Conservation (phyloP, 2,113 vertebrate species). For the Anolis sagrei region DNA sequence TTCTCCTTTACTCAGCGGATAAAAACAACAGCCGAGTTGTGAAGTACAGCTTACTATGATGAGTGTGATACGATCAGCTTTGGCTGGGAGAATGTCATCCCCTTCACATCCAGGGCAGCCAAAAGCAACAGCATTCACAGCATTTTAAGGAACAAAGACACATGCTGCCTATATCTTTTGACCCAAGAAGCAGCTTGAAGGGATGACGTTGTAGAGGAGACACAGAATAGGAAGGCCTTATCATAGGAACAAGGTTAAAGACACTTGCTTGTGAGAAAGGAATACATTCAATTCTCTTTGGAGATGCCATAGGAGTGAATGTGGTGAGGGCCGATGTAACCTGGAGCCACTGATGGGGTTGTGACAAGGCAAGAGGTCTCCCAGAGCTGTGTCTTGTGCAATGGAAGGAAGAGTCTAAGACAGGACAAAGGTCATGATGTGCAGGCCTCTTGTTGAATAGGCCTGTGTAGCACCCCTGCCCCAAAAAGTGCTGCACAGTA, state of each 20-base stretch:
- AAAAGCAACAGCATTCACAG: background rate
- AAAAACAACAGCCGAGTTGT: background rate
- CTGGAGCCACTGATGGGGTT: no score
- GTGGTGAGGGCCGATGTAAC: no score
- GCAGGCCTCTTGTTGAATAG: no score
- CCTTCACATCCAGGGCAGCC: background rate
- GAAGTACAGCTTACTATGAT: background rate
- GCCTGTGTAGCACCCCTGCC: background rate
- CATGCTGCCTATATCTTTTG: no score
- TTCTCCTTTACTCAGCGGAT: background rate
- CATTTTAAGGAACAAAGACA: background rate
- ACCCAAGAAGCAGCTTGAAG: background rate
- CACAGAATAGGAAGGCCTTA: background rate
- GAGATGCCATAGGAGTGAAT: background rate
- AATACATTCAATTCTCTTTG: background rate
- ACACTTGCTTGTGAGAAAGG: background rate
- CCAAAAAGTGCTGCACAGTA: background rate
- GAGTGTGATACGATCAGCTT: background rate
- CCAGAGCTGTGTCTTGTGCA: no score
- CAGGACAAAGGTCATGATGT: background rate
- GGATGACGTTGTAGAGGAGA: no score
- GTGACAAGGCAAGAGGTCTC: background rate
- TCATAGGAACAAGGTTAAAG: no score
- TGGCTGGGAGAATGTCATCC: background rate
- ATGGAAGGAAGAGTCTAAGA: background rate